phyloP scores from a whole-genome alignment of 2,888 invertebrate species.

The Drosophila affinis region DNA sequence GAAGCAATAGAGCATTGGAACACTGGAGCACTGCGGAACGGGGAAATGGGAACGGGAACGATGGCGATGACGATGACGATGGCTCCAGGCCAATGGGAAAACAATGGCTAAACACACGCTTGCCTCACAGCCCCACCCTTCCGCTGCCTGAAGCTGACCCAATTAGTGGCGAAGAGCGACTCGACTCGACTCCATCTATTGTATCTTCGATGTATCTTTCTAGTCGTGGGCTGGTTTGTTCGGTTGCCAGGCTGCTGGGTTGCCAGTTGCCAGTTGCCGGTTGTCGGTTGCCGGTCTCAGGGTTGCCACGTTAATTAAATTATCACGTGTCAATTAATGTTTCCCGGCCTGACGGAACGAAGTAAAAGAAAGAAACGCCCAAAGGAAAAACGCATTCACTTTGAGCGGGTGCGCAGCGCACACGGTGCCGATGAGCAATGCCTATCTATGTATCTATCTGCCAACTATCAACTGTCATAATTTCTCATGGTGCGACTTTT shows the following conservation, averaged over 20 bases:
- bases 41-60: no score
- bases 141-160: constrained; percentile 62
- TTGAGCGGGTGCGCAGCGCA: constrained; percentile 20
- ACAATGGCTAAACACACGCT: constrained; percentile 54
- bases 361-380: not conserved
- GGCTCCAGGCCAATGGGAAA: constrained; percentile 63
- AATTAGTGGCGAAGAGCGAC: constrained; percentile 56
- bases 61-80: constrained; percentile 26
- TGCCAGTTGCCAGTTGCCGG: constrained; percentile 35
- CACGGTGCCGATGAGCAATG: constrained; percentile 36
- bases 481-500: constrained; percentile 10
- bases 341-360: constrained; percentile 34
- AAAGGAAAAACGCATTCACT: constrained; percentile 37
- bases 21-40: no score
- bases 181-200: constrained; percentile 45
- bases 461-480: constrained; percentile 5
- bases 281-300: constrained; percentile 37
- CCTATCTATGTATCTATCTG: constrained; percentile 7
- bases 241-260: constrained; percentile 36
- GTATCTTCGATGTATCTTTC: constrained; percentile 49
- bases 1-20: not conserved
- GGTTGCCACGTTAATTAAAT: constrained; percentile 69
- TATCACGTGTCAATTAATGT: constrained; percentile 76
- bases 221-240: constrained; percentile 25
- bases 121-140: constrained; percentile 8